These are phyloP conservation scores for Triplophysa bombifrons DNA, from an alignment of 2,797 vertebrate species.

Conservation along the genomic window DNA sequence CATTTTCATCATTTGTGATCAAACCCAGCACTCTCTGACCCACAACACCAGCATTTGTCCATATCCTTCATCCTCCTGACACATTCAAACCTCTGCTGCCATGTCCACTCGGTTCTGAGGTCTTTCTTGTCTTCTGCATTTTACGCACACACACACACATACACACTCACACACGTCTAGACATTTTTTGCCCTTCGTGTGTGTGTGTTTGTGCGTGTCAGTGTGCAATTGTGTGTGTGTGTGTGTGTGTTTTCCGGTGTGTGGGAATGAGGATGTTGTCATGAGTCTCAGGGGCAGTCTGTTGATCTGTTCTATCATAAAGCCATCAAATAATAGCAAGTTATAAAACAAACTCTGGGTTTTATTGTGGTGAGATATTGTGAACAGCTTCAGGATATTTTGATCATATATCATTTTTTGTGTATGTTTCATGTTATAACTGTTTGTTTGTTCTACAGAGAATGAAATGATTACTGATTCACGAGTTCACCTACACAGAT, in stretches of 20 bases:
- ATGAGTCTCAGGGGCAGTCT: neutral
- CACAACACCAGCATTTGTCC: too few species aligned
- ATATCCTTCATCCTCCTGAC: too few species aligned
- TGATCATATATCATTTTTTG: neutral
- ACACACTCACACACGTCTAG: conserved; percentile 60
- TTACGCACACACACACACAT: too few species aligned
- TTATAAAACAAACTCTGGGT: neutral
- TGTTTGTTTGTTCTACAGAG: neutral
- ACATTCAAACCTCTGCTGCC: too few species aligned
- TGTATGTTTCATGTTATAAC: neutral
- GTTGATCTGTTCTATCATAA: conserved; percentile 24
- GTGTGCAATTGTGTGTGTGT: too few species aligned
- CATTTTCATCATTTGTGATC: too few species aligned
- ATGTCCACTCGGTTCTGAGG: too few species aligned
- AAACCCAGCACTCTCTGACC: too few species aligned
- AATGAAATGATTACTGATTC: neutral
- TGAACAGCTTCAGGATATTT: conserved; percentile 3
- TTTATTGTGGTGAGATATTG: conserved; percentile 9
- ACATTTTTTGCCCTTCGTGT: conserved; percentile 65
- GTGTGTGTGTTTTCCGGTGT: conserved; percentile 37
- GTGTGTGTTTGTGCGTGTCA: neutral
- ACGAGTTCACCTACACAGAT: too few species aligned
- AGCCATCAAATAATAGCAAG: conserved; percentile 17
- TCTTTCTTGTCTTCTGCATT: too few species aligned
- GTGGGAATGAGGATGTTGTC: conserved; percentile 8